A percentile compares a stretch with the other conserved stretches of the same genome.
These are phyloP conservation scores for Lanistes nyassanus DNA, from an alignment of 1,140 invertebrate species.

Conservation along the genomic window DNA sequence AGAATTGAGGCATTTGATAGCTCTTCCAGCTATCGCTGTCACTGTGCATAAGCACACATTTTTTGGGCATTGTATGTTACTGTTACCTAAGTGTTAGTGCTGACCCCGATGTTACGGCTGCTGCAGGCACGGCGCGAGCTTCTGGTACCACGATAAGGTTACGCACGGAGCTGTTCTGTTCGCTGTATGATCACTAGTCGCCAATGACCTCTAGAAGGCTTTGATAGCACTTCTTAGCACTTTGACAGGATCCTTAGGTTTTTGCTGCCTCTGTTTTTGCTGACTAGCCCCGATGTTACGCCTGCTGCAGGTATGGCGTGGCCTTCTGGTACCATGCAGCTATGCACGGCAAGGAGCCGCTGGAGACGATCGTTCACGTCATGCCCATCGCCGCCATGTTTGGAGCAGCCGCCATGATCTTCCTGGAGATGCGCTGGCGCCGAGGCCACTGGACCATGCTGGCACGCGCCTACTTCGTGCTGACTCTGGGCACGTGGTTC, in stretches of 20 bases:
- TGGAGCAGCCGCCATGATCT: constrained; percentile 6
- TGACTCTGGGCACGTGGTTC: constrained; percentile 42
- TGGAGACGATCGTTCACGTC: constrained; percentile 34
- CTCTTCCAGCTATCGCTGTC: no score
- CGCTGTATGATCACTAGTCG: no score
- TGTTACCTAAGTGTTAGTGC: no score
- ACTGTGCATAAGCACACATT: no score
- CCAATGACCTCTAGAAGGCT: no score
- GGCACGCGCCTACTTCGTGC: constrained; percentile 21
- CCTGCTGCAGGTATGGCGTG: constrained; percentile 29
- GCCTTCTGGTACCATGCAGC: constrained; percentile 38
- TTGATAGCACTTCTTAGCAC: no score
- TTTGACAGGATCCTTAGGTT: no score
- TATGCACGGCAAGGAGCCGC: constrained; percentile 41
- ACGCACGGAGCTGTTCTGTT: no score
- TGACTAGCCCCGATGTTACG: no score
- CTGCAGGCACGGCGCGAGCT: constrained; percentile 31
- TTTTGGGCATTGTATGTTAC: no score
- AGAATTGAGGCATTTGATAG: no score
- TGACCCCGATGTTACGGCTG: not conserved
- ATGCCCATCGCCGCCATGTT: constrained; percentile 36
- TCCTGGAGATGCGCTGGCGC: constrained; percentile 33
- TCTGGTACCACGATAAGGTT: constrained; percentile 38
- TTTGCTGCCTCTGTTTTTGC: no score
- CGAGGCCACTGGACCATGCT: constrained; percentile 35